Base-by-base conservation (phyloP, 1,140 invertebrate species). In the Diorhabda sublineata region DNA sequence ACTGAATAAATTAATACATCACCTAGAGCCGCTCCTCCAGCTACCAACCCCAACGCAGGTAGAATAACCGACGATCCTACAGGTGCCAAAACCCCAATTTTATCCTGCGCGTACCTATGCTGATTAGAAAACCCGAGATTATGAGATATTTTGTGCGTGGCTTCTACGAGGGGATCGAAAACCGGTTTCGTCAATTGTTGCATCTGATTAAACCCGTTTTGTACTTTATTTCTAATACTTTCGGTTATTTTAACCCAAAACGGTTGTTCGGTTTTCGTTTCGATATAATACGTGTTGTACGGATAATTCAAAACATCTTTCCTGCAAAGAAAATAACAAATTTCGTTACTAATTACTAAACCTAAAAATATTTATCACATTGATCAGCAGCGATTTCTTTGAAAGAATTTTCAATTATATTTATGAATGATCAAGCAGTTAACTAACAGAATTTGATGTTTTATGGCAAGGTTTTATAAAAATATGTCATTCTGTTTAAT, bases 1-100 rank as follows among this genome's bases (percentile, higher is more conserved):
- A 26, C 26, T 26, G 26, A 26, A 26, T 26, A 26, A 26, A 26
- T 26, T 26, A 26, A 26, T 26, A 26, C 26, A 26, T 66, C 42
- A 2, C 90, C 91, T 4, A 92, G 82, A 61, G 91, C 91, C 8
- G 91, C 90, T 3, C 91, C 92, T 2, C 91, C 90, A 26, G 91
- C 91, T 68, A 93, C 88, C 1, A 92, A 81, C 6, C 90, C 90
- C 11, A 92, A 79, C 4, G 90, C 90, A 42, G 90, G 91, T n/a
- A 92, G 82, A 64, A 92, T 83, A 0, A 89, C 87, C 0, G 88
- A 86, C 82, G 74, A 47, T 74, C 79, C 80, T 6, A 84, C 83
- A 41, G 78, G 76, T n/a, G 80, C 83, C 0, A 87, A 84, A 5
- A 87, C 83, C 2, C 88, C 90, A n/a, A 92, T 83, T 76, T 91